Evolutionary conservation across 2,888 invertebrate genomes (phyloP), one percentile per base, ranked within the genome.

Genomic region (Dicyrtomina minuta): DNA sequence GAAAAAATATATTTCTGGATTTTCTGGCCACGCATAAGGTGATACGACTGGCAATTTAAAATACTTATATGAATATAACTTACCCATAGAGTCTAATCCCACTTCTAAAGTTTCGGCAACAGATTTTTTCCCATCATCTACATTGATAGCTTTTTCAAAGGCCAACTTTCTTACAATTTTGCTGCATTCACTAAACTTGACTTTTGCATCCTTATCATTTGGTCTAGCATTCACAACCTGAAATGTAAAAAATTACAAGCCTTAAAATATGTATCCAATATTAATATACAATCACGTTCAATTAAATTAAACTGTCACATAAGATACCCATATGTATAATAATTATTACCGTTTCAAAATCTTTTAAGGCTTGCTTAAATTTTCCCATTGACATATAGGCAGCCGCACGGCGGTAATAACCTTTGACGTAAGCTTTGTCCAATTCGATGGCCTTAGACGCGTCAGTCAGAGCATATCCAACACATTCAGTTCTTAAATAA

Each of bases 321-420:
- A 22, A 60, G 6, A 17, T 67, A 59, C 17, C 17, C 43, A 53
- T n/a, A 33, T 49, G n/a, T n/a, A n/a, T n/a, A n/a, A n/a, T n/a
- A n/a, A n/a, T n/a, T n/a, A n/a, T 86, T 84, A 95, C 95, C 82
- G 92, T 90, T 88, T 97, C 96, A 85, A 93, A 98, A 85, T 99
- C 98, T 82, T 90, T 91, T 76, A 98, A 86, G 12, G 99, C 99
- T 83, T 91, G 86, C 84, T 96, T 97, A 83, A 95, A 97, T 85
- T 96, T 96, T 77, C 98, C 97, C 80, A 98, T 84, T 27, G 97
- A 93, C 97, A 99, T 98, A 80, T 96, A 88, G 41, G 99, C 91
- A 1, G 95, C 94, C 0, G 98, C 99, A 80, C 98, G 86, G 79
- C 99, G 87, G 82, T 98, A 99, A 82, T 96, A 99, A 0, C 96